A percentile compares a stretch with the other conserved stretches of the same genome.
phyloP scores from a whole-genome alignment of 2,797 vertebrate genomes.

The Hyperoplus lanceolatus region DNA sequence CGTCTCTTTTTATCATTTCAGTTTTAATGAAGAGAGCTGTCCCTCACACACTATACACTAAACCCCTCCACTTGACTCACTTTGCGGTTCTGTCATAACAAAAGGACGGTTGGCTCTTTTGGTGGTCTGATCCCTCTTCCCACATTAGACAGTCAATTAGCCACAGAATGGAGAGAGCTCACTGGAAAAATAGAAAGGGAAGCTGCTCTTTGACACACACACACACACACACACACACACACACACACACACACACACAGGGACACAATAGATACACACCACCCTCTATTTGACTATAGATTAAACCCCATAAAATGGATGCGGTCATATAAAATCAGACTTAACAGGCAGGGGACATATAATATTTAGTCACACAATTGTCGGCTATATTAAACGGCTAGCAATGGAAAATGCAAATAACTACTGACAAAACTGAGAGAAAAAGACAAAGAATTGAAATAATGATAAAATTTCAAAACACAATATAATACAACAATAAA shows the following conservation, averaged over 20 bases:
- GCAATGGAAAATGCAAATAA: too few relatives aligned
- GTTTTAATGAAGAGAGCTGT: neutral
- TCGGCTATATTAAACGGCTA: too few relatives aligned
- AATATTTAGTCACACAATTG: neutral
- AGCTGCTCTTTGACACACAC: constrained; percentile 13
- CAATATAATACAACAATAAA: too few relatives aligned
- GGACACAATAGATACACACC: neutral
- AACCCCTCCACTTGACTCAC: constrained; percentile 17
- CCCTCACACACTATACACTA: neutral
- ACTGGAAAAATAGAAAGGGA: constrained; percentile 18
- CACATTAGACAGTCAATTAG: constrained; percentile 56
- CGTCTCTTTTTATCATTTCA: neutral
- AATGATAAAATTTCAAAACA: too few relatives aligned
- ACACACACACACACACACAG: neutral
- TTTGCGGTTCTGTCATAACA: constrained; percentile 41
- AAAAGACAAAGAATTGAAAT: too few relatives aligned
- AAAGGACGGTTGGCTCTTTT: constrained; percentile 32
- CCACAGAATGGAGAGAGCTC: constrained; percentile 27
- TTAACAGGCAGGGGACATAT: neutral
- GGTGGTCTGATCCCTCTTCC: constrained; percentile 39
- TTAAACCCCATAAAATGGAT: neutral
- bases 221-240: neutral
- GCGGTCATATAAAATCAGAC: neutral
- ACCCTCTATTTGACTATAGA: neutral
- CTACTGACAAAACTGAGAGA: too few relatives aligned